Evolutionary conservation across 2,888 invertebrate genomes (phyloP).

Genomic region (Acronicta alni): DNA sequence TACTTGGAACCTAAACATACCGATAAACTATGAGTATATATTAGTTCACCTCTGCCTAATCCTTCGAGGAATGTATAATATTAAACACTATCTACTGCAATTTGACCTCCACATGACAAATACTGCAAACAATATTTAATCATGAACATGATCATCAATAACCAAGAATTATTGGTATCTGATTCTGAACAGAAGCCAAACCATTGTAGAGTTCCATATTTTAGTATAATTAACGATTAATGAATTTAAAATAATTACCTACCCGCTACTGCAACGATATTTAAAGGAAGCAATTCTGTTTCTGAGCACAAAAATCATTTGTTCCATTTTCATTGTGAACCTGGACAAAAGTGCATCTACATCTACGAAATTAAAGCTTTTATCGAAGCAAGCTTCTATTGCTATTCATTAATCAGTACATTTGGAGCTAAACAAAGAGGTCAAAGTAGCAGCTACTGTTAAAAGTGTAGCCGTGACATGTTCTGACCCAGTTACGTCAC

Average conservation of each 20-base stretch:
- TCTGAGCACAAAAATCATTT: conserved; percentile 13
- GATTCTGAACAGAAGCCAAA: conserved; percentile 19
- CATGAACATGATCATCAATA: neutral
- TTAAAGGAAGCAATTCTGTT: conserved; percentile 18
- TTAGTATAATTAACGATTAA: conserved; percentile 13
- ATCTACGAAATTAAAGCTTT: conserved; percentile 24
- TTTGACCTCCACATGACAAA: neutral
- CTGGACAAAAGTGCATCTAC: conserved; percentile 37
- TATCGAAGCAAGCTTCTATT: conserved; percentile 34
- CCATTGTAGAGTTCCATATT: neutral
- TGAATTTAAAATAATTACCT: conserved; percentile 20
- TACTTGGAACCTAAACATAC: too few relatives aligned
- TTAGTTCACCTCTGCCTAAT: too few relatives aligned
- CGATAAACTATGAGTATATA: too few relatives aligned
- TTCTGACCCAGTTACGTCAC: conserved; percentile 80
- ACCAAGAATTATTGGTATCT: neutral
- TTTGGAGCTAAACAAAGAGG: conserved; percentile 50
- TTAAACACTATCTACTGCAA: too few relatives aligned
- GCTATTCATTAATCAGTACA: conserved; percentile 43
- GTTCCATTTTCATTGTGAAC: conserved; percentile 19
- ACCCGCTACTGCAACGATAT: conserved; percentile 11
- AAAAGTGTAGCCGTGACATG: conserved; percentile 71
- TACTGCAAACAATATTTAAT: conserved; percentile 2
- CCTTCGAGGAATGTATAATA: too few relatives aligned
- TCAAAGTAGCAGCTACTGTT: conserved; percentile 57